Conservation (phyloP, 2,113 vertebrate genomes). For the Pterocles burchelli region DNA sequence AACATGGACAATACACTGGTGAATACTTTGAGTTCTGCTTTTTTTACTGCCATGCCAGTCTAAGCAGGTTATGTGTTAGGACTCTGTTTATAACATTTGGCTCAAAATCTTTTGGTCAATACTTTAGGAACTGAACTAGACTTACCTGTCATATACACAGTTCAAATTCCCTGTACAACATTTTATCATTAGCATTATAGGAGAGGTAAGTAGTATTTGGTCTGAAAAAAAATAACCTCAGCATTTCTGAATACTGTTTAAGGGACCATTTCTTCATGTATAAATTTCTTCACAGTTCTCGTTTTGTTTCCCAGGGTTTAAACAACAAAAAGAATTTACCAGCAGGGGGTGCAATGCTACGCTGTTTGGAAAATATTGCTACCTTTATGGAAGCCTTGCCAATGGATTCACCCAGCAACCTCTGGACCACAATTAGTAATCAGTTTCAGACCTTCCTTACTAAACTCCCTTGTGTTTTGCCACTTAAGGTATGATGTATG, state of each 20-base stretch:
- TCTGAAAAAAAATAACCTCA: background rate
- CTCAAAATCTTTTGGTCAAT: background rate
- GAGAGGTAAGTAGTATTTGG: background rate
- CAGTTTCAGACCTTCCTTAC: constrained; percentile 98
- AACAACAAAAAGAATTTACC: constrained; percentile 98
- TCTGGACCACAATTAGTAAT: constrained; percentile 97
- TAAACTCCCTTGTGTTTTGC: constrained; percentile 93
- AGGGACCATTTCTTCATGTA: background rate
- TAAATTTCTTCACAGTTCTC: background rate
- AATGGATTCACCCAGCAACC: constrained; percentile 98
- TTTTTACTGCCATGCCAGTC: background rate
- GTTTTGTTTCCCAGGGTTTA: constrained; percentile 82
- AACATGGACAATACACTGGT: background rate
- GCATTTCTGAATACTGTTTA: background rate
- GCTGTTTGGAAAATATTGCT: constrained; percentile 97
- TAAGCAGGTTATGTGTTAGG: background rate
- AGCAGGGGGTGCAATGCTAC: constrained; percentile 95
- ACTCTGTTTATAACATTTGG: background rate
- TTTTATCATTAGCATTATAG: background rate
- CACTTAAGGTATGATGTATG: constrained; percentile 87
- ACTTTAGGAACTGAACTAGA: background rate
- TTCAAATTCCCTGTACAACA: background rate
- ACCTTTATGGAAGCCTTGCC: constrained; percentile 98
- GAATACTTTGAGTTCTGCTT: background rate
- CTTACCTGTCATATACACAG: background rate